Conservation (phyloP, 2,888 invertebrate genomes). For the Drosophila austrosaltans region DNA sequence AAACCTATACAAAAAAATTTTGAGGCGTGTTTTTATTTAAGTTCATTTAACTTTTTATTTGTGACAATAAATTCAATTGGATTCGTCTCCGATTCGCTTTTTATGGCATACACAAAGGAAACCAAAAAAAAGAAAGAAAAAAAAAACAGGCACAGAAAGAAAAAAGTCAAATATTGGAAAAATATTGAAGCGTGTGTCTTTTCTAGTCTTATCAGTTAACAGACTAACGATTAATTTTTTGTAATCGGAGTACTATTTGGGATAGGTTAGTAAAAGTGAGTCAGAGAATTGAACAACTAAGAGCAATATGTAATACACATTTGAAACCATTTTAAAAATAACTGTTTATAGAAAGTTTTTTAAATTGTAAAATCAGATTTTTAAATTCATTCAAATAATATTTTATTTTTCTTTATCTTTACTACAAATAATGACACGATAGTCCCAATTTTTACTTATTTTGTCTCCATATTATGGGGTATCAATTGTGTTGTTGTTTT, state of each 20-base stretch:
- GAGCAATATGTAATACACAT: too few species aligned
- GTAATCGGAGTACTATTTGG: neutral
- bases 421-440: too few species aligned
- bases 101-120: neutral
- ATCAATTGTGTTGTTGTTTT: neutral
- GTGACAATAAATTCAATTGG: constrained; percentile 62
- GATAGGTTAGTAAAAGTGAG: neutral
- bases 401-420: too few species aligned
- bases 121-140: neutral
- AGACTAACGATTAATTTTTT: neutral
- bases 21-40: constrained; percentile 45
- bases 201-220: neutral
- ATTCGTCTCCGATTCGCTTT: constrained; percentile 30
- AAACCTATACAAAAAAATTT: constrained; percentile 14
- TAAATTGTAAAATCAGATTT: too few species aligned
- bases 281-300: too few species aligned
- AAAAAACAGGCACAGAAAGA: neutral
- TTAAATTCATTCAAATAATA: too few species aligned
- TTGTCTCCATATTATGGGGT: neutral
- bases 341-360: too few species aligned
- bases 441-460: too few species aligned
- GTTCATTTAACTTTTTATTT: constrained; percentile 54
- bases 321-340: too few species aligned
- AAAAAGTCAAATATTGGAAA: neutral
- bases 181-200: neutral